phyloP scores from a whole-genome alignment of 2,888 invertebrate species.

The Shargacucullia verbasci region DNA sequence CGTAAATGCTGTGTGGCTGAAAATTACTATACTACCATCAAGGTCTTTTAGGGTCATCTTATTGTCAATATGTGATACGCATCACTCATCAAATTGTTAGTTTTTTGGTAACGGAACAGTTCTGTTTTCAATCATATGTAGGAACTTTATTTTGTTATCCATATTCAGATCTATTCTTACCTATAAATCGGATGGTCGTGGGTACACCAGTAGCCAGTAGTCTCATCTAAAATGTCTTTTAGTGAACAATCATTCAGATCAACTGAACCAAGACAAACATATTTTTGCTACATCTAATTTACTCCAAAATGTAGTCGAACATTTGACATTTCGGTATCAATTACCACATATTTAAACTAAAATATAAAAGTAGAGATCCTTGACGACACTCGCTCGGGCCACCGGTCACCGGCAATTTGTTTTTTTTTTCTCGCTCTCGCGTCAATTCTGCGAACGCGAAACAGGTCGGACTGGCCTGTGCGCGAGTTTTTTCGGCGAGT shows the following conservation, averaged over 20 bases:
- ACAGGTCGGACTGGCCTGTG: slow-evolving; percentile 80
- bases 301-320: slow-evolving; percentile 28
- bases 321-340: slow-evolving; percentile 50
- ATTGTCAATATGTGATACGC: no score
- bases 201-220: no score
- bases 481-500: slow-evolving; percentile 81
- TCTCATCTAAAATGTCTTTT: not conserved
- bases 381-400: slow-evolving; percentile 75
- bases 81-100: no score
- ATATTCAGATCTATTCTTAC: no score
- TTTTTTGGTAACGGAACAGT: no score
- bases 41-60: no score
- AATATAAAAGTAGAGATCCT: slow-evolving; percentile 80
- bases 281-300: slow-evolving; percentile 14
- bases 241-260: no score
- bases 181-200: no score
- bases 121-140: no score
- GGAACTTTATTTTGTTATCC: no score
- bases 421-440: slow-evolving; percentile 71
- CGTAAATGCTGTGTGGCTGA: no score
- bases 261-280: not conserved
- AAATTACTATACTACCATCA: no score
- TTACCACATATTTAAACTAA: slow-evolving; percentile 55
- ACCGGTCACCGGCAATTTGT: slow-evolving; percentile 79
- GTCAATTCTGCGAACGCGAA: slow-evolving; percentile 82